Percentiles rank a stretch among this genome's conserved stretches.
These are phyloP conservation scores for Meriones psammophilus DNA, from an alignment of 2,797 vertebrate genomes.

Conservation along the genomic window DNA sequence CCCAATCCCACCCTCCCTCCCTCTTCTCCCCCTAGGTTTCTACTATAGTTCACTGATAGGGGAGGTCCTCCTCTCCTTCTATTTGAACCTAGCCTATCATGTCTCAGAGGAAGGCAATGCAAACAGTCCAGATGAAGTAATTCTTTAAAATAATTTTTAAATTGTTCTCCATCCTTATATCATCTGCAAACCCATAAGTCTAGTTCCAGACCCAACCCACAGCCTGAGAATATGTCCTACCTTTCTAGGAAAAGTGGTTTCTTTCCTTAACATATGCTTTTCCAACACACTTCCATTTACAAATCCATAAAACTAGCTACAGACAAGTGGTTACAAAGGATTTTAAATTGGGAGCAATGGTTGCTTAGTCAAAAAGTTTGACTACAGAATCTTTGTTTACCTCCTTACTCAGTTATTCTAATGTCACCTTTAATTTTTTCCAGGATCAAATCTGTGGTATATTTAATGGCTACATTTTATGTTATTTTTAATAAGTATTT, in stretches of 20 bases:
- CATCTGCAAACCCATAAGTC: neutral
- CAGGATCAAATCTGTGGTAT: neutral
- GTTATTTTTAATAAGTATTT: neutral
- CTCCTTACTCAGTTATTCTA: constrained; percentile 19
- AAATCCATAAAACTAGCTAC: neutral
- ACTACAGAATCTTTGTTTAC: neutral
- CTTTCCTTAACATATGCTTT: neutral
- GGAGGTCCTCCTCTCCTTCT: no score
- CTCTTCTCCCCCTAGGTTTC: no score
- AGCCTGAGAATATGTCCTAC: neutral
- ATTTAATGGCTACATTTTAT: constrained; percentile 4
- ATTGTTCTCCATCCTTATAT: neutral
- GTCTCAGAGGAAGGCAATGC: no score
- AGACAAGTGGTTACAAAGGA: neutral
- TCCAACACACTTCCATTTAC: no score
- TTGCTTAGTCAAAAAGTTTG: neutral
- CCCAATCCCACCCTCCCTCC: no score
- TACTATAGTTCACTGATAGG: no score
- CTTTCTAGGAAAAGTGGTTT: neutral
- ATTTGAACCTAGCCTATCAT: no score
- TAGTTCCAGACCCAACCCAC: neutral
- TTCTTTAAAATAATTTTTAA: neutral
- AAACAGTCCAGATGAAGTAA: neutral
- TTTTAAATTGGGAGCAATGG: neutral
- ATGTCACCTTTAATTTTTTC: constrained; percentile 10